Evolutionary conservation across 2,797 vertebrate species (phyloP).

Genomic region (Alectoris magna): DNA sequence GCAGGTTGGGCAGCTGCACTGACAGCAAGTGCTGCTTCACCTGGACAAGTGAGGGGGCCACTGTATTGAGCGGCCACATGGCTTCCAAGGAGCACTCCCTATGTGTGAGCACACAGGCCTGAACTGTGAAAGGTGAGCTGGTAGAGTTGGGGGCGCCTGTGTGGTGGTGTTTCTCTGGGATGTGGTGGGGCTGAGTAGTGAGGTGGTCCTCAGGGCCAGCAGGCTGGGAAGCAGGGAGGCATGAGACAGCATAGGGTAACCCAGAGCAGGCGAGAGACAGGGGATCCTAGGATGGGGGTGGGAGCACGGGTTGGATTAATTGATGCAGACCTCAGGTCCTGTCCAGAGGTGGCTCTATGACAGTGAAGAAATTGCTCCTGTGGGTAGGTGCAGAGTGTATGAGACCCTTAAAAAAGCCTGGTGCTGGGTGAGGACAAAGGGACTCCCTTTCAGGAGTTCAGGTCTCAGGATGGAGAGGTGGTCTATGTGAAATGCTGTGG

Average conservation of each 20-base stretch:
- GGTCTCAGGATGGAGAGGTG: background rate
- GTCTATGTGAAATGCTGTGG: too few relatives aligned
- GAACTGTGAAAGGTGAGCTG: accelerated
- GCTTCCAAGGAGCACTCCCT: accelerated
- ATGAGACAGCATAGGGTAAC: background rate
- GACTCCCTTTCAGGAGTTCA: background rate
- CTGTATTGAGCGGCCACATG: accelerated
- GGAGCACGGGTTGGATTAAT: background rate
- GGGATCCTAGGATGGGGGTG: background rate
- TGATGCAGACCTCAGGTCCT: background rate
- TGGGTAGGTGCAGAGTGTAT: accelerated
- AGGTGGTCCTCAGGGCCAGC: background rate
- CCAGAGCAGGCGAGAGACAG: background rate
- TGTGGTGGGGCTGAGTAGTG: accelerated
- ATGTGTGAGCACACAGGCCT: accelerated
- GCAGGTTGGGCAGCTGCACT: accelerated
- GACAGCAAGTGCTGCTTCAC: accelerated
- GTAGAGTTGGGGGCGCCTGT: accelerated
- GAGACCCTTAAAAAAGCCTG: background rate
- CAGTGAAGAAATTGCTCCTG: background rate
- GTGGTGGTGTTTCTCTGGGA: accelerated
- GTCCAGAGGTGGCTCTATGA: background rate
- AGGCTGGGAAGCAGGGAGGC: background rate
- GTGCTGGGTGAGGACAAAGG: accelerated
- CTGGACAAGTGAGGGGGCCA: too few relatives aligned